These are phyloP conservation scores for Altica lythri DNA, from an alignment of 2,888 invertebrate genomes.

Conservation along the genomic window DNA sequence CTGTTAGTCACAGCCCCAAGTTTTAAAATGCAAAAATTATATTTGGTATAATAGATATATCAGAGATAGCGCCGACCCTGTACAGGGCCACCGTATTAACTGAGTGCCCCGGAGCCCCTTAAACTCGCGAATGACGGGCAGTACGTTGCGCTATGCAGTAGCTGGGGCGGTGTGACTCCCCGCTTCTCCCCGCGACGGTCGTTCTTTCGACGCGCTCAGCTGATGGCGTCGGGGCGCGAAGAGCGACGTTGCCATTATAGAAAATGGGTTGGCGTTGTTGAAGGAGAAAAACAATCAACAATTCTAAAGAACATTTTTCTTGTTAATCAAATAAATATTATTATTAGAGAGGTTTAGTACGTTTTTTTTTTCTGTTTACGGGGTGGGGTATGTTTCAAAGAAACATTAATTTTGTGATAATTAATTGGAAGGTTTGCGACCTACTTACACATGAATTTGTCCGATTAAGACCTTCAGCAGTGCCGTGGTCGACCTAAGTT, in stretches of 20 bases:
- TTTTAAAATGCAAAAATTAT: conserved; percentile 18
- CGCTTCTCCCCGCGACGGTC: conserved; percentile 32
- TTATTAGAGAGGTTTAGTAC: too few relatives aligned
- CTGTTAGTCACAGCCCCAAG: conserved; percentile 48
- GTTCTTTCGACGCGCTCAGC: conserved; percentile 35
- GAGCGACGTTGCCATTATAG: conserved; percentile 20
- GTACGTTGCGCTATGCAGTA: conserved; percentile 56
- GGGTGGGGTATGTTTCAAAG: too few relatives aligned
- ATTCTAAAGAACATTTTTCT: too few relatives aligned
- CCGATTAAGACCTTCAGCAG: too few relatives aligned
- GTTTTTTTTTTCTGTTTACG: too few relatives aligned
- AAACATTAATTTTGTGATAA: too few relatives aligned
- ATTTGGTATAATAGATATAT: conserved; percentile 10
- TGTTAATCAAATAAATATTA: too few relatives aligned
- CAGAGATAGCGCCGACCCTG: conserved; percentile 35
- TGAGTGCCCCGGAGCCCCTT: conserved; percentile 50
- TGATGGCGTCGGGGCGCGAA: conserved; percentile 33
- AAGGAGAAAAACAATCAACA: too few relatives aligned
- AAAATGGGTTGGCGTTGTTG: conserved; percentile 21
- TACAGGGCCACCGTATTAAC: conserved; percentile 44
- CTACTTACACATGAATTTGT: too few relatives aligned
- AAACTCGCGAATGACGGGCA: conserved; percentile 54
- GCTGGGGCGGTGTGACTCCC: conserved; percentile 42
- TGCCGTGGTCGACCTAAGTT: too few relatives aligned
- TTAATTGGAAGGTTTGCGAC: too few relatives aligned